Evolutionary conservation across 2,797 vertebrate genomes (phyloP), one percentile per base, ranked within the genome.

Genomic region (Threskiornis aethiopicus): DNA sequence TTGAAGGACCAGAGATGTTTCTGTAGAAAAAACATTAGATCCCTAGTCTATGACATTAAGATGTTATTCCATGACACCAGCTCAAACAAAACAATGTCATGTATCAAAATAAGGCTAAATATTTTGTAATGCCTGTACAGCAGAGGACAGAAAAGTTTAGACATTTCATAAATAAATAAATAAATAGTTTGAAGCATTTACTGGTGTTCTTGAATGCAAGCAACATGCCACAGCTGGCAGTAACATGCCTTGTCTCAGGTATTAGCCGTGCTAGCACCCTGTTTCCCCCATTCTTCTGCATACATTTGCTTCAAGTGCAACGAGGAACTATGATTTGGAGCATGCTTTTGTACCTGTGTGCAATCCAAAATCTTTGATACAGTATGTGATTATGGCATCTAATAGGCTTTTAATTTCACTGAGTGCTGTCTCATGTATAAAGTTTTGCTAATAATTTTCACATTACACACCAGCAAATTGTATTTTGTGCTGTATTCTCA

Each of bases 191-290:
- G 49, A 78, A 58, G 44, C 31, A 47, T 81, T 89, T 78, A 54
- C 75, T 80, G 17, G 20, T 47, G 35, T 4, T 51, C 11, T 0
- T 73, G 39, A 76, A 89, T 16, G 37, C 25, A 77, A 42, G 35
- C 64, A 83, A 92, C 76, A 7, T 58, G 69, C 62, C 66, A 73
- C 47, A 92, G 84, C 87, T 95, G 84, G 78, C 58, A 82, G 78
- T 17, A 78, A 57, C 72, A 64, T 44, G 71, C 75, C 55, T 76
- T 4, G 13, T 84, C 66, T 95, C 77, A 65, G n/a, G 66, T 86
- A 55, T 64, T 51, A 73, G 44, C 67, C 3, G 0, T 18, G 17
- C 61, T 52, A 72, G 39, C 1, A 0, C 52, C 41, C 11, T 3
- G 14, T 55, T 84, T 69, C 62, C 59, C 62, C 1, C 0, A 37